Conservation (phyloP, 2,113 vertebrate genomes). For the Rhegmatorhina hoffmannsi region DNA sequence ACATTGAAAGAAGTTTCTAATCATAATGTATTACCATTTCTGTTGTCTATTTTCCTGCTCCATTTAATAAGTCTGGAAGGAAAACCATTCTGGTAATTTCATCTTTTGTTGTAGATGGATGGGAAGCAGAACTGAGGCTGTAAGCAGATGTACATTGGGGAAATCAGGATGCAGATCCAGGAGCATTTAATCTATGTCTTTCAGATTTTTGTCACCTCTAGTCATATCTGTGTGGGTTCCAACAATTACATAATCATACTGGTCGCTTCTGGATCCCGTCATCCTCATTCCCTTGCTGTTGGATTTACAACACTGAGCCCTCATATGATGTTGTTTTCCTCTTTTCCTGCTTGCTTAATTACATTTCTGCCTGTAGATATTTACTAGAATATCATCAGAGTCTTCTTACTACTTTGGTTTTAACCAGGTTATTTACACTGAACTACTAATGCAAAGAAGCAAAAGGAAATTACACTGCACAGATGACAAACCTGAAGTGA, state of each 20-base stretch:
- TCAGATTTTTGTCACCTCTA: neutral
- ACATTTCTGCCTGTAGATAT: neutral
- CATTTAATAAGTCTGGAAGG: slow-evolving; percentile 47
- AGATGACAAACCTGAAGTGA: slow-evolving; percentile 42
- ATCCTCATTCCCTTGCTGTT: neutral
- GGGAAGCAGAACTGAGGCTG: neutral
- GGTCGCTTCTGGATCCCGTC: neutral
- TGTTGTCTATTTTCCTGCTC: slow-evolving; percentile 35
- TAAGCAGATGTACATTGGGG: neutral
- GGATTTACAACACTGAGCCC: neutral
- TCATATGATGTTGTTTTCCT: neutral
- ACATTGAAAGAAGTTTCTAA: slow-evolving; percentile 16
- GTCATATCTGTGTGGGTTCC: neutral
- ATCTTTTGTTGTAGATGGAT: slow-evolving; percentile 19
- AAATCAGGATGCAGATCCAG: slow-evolving; percentile 22
- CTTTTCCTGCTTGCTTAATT: neutral
- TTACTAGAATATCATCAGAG: neutral
- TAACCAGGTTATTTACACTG: neutral
- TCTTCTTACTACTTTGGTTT: neutral
- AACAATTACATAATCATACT: neutral
- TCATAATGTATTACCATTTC: slow-evolving; percentile 20
- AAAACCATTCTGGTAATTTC: slow-evolving; percentile 42
- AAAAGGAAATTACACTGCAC: neutral
- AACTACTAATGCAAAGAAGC: neutral
- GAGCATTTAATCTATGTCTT: neutral